Conservation (phyloP, 2,888 invertebrate genomes). For the Drosophila differens region DNA sequence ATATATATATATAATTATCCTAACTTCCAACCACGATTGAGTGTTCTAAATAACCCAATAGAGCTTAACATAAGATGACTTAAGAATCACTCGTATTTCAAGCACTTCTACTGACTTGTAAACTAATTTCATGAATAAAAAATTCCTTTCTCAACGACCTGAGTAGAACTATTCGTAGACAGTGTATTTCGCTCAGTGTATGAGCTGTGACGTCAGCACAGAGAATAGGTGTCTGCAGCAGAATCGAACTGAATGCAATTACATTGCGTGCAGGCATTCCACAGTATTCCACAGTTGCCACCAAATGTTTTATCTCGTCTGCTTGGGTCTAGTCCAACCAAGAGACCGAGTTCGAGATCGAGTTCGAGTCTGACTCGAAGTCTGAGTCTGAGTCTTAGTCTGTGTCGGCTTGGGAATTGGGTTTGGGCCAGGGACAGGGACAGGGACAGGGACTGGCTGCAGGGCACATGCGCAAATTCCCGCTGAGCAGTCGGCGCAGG, state of each 20-base stretch:
- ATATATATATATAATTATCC: background rate
- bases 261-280: conserved; percentile 70
- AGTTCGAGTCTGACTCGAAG: conserved; percentile 14
- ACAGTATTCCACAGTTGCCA: conserved; percentile 18
- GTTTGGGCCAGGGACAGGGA: conserved; percentile 1
- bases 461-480: conserved; percentile 40
- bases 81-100: background rate
- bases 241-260: conserved; percentile 51
- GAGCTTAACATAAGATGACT: background rate
- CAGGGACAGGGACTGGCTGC: conserved; percentile 11
- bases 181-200: conserved; percentile 28
- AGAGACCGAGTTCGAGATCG: background rate
- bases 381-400: conserved; percentile 4
- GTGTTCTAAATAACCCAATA: background rate
- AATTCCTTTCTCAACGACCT: background rate
- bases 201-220: conserved; percentile 43
- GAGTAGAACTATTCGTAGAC: background rate
- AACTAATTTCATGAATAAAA: background rate
- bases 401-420: conserved; percentile 15
- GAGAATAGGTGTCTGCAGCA: conserved; percentile 37
- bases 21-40: background rate
- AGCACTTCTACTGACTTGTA: background rate
- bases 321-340: conserved; percentile 26
- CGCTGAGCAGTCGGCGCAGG: conserved; percentile 33
- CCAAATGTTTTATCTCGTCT: conserved; percentile 52